Percentiles rank a stretch among this genome's conserved stretches.
These are phyloP conservation scores for Sciaenops ocellatus DNA, from an alignment of 2,797 vertebrate genomes.

Conservation along the genomic window DNA sequence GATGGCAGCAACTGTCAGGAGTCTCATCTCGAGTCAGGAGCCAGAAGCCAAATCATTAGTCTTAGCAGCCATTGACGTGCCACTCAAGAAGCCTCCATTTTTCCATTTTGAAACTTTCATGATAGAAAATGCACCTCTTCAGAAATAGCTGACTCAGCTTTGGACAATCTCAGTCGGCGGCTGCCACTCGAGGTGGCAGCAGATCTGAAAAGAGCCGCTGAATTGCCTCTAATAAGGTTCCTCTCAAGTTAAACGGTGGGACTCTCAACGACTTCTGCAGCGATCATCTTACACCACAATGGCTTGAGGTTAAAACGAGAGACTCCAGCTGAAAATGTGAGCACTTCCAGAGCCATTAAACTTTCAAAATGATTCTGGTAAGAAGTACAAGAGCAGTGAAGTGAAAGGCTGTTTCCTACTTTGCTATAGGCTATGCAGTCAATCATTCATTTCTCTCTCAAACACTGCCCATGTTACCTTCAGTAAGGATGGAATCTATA, in stretches of 20 bases:
- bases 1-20: slow-evolving; percentile 15
- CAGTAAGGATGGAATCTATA: slow-evolving; percentile 13
- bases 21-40: slow-evolving; percentile 43
- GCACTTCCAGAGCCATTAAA: slow-evolving; percentile 51
- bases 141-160: slow-evolving; percentile 31
- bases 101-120: slow-evolving; percentile 26
- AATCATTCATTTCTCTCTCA: slow-evolving; percentile 12
- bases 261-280: slow-evolving; percentile 29
- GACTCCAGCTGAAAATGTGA: slow-evolving; percentile 37
- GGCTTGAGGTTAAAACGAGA: slow-evolving; percentile 51
- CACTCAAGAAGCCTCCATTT: slow-evolving; percentile 25
- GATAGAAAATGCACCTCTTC: slow-evolving; percentile 35
- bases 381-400: slow-evolving; percentile 36
- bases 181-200: slow-evolving; percentile 5
- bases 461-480: slow-evolving; percentile 15
- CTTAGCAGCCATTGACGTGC: slow-evolving; percentile 9
- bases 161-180: slow-evolving; percentile 4
- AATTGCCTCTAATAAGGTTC: slow-evolving; percentile 48
- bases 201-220: slow-evolving; percentile 32
- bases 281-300: slow-evolving; percentile 46
- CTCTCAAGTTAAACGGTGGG: slow-evolving; percentile 36
- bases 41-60: slow-evolving; percentile 48
- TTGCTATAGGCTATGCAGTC: slow-evolving; percentile 16
- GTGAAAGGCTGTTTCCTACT: slow-evolving; percentile 51
- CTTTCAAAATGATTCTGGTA: slow-evolving; percentile 45